phyloP scores from a whole-genome alignment of 2,888 invertebrate species.

The Eupithecia dodoneata region DNA sequence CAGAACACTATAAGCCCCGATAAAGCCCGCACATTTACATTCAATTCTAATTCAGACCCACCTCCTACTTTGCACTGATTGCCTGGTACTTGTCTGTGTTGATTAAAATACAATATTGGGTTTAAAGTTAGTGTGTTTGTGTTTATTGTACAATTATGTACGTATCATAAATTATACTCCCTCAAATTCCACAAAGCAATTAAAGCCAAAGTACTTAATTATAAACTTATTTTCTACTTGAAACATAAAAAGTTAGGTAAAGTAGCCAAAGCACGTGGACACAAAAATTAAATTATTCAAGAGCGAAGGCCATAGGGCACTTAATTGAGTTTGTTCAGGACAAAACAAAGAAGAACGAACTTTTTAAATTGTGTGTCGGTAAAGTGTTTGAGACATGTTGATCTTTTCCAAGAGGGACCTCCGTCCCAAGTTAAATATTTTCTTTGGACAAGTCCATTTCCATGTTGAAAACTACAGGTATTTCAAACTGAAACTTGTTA shows the following conservation, averaged over 20 bases:
- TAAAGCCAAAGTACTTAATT: not conserved
- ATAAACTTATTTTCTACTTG: not conserved
- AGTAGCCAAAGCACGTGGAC: constrained; percentile 24
- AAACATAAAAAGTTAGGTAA: constrained; percentile 23
- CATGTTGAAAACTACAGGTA: constrained; percentile 40
- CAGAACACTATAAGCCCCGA: constrained; percentile 85
- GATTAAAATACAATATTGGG: constrained; percentile 73
- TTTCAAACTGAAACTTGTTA: constrained; percentile 21
- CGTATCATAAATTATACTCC: not conserved
- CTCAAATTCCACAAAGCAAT: not conserved
- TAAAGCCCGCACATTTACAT: constrained; percentile 86
- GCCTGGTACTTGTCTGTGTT: constrained; percentile 76
- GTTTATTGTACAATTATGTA: no score
- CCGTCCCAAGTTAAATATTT: constrained; percentile 73
- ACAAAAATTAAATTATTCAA: constrained; percentile 73
- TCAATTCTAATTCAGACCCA: constrained; percentile 83
- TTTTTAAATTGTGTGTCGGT: constrained; percentile 83
- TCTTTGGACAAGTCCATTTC: constrained; percentile 62
- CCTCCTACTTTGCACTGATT: constrained; percentile 77
- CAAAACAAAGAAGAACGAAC: constrained; percentile 80
- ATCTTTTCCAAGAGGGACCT: constrained; percentile 70
- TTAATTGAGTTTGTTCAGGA: constrained; percentile 84
- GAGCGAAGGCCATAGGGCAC: constrained; percentile 78
- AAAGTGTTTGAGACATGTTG: constrained; percentile 83
- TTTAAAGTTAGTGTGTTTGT: constrained; percentile 25